Evolutionary conservation across 2,113 vertebrate genomes (phyloP).

Genomic region (Urocynchramus pylzowi): DNA sequence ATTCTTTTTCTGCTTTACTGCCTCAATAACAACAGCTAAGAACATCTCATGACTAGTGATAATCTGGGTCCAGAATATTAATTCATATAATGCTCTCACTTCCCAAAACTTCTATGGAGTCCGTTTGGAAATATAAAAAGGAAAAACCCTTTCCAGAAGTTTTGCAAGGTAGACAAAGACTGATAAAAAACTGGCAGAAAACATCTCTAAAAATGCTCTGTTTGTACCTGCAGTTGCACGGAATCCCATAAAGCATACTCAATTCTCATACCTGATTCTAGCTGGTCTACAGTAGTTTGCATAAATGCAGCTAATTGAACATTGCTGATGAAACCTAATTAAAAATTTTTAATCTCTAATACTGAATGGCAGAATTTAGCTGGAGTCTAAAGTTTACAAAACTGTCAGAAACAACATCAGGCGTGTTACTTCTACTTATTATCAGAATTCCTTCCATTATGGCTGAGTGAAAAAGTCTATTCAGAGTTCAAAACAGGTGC

Average conservation of each 20-base stretch:
- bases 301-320: not conserved
- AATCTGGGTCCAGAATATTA: not conserved
- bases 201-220: not conserved
- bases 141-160: not conserved
- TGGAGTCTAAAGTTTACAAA: not conserved
- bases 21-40: not conserved
- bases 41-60: not conserved
- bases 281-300: not conserved
- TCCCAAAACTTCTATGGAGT: not conserved
- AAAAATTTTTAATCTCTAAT: not conserved
- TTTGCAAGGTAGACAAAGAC: not conserved
- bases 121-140: not conserved
- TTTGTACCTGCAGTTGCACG: not conserved
- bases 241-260: not conserved
- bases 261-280: not conserved
- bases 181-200: not conserved
- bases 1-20: not conserved
- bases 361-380: not conserved
- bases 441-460: not conserved
- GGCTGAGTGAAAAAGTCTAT: not conserved
- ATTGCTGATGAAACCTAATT: not conserved
- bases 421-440: not conserved
- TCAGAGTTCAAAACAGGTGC: not conserved
- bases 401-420: not conserved
- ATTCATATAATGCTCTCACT: not conserved